Conservation (phyloP, 2,888 invertebrate genomes). For the Bimastos eiseni region DNA sequence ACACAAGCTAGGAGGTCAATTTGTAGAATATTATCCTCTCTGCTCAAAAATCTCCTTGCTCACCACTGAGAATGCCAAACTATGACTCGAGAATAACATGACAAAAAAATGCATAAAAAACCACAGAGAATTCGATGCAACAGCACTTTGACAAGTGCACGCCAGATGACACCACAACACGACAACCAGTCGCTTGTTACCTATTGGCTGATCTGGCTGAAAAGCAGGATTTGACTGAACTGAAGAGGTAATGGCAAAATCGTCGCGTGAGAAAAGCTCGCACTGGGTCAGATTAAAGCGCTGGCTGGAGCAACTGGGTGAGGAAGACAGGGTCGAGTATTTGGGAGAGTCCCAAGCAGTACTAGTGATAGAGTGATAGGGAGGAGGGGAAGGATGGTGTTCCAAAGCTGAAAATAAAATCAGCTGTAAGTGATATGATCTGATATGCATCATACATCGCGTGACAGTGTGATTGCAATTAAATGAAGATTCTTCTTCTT, state of each 20-base stretch:
- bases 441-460: background rate
- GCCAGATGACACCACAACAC: background rate
- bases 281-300: background rate
- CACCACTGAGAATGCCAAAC: background rate
- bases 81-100: background rate
- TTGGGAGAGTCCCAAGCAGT: background rate
- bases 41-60: constrained; percentile 3
- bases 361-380: background rate
- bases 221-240: constrained; percentile 9
- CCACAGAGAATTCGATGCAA: background rate
- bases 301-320: background rate
- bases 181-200: constrained; percentile 19
- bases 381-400: background rate
- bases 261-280: background rate
- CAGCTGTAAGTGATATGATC: background rate
- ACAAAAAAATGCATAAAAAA: background rate
- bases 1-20: background rate
- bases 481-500: no score
- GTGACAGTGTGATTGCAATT: no score
- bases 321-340: constrained; percentile 13
- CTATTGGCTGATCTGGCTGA: background rate
- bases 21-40: background rate
- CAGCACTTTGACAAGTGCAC: background rate
- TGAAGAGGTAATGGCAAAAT: background rate
- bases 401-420: constrained; percentile 22